phyloP scores from a whole-genome alignment of 2,888 invertebrate species.

The Ormyrus rosae region DNA sequence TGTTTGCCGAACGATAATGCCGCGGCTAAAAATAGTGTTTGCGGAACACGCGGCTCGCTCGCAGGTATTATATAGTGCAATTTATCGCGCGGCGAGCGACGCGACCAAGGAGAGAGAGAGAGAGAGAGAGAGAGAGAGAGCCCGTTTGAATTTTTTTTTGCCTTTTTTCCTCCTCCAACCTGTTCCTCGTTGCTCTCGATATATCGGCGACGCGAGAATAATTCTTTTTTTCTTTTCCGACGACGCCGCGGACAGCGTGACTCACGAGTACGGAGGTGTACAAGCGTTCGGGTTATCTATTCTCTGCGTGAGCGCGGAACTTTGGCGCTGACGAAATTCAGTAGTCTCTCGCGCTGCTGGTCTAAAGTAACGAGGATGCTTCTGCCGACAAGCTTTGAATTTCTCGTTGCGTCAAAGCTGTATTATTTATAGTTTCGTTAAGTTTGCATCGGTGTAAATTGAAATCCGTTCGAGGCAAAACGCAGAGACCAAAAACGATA shows the following conservation, averaged over 20 bases:
- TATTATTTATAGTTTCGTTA: no score
- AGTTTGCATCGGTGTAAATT: no score
- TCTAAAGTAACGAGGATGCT: no score
- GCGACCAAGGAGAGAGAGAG: conserved; percentile 57
- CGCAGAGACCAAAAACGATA: no score
- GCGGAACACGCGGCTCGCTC: background rate
- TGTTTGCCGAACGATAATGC: conserved; percentile 46
- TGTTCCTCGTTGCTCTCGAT: conserved; percentile 42
- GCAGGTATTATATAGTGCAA: conserved; percentile 38
- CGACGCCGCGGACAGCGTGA: conserved; percentile 16
- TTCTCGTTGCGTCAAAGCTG: no score
- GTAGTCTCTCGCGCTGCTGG: no score
- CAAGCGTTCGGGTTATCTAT: conserved; percentile 16
- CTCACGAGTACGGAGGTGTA: conserved; percentile 17
- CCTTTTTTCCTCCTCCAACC: conserved; percentile 20
- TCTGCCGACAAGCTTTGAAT: no score
- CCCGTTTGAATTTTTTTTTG: conserved; percentile 5
- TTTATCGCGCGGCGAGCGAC: conserved; percentile 53
- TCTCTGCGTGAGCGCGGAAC: no score
- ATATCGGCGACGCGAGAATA: conserved; percentile 26
- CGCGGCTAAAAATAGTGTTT: conserved; percentile 50
- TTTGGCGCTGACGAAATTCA: no score
- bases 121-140: background rate
- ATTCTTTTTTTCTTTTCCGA: conserved; percentile 24
- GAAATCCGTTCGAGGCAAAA: no score